Evolutionary conservation across 2,113 vertebrate species (phyloP), one percentile per base, ranked within the genome.

Genomic region (Trogon surrucura): DNA sequence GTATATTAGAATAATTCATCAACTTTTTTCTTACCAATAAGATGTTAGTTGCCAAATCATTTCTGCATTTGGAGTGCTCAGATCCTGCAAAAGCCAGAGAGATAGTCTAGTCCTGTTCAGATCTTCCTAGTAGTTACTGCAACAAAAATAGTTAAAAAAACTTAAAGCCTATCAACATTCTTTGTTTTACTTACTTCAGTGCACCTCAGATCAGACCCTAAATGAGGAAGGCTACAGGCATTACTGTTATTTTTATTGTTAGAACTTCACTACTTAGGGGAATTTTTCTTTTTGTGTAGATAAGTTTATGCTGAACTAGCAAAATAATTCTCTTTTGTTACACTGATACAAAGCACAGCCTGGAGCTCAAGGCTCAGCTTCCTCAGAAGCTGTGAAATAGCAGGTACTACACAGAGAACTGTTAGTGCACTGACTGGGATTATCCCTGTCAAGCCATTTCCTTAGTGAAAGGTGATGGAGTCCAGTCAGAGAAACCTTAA

Each of bases 1-100:
- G 15, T 34, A 61, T 47, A 80, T 5, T 72, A 72, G 4, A 67
- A 22, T 65, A 48, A 38, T 20, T 64, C 3, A 32, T 38, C 0
- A 78, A 18, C 2, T 48, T 30, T 73, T 85, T 80, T 81, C 91
- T 93, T 96, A 97, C 95, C 96, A 16, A 2, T 41, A 70, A 78
- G 56, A 51, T 45, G 8, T 47, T 67, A 48, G 34, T 45, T 66
- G 81, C 77, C 57, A 50, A 83, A 91, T 92, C 92, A 93, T 95
- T 79, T 87, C 71, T 75, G 41, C 36, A 48, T 75, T 81, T 78
- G 30, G 13, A 61, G 11, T 15, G 4, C 56, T 73, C 54, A 87
- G 79, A 87, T 89, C 36, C 86, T 95, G 61, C 11, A 89, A 89
- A 81, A 74, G 4, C 13, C 51, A 58, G 25, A 67, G 36, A 75